Evolutionary conservation across 2,888 invertebrate genomes (phyloP), one percentile per base, ranked within the genome.

Genomic region (Melinaea menophilus): DNA sequence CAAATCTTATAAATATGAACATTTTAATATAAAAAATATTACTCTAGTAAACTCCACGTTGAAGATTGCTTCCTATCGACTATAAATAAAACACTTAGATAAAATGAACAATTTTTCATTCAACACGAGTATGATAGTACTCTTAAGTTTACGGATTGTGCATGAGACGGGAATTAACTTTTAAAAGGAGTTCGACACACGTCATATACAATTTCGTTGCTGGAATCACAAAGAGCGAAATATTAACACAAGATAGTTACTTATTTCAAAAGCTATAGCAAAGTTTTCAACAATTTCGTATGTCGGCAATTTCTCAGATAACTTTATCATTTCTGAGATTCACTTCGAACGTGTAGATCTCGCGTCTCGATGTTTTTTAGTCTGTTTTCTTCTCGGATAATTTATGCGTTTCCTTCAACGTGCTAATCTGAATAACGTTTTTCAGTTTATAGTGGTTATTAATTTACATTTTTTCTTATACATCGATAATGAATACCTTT

Each of bases 131-230:
- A 70, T 72, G 73, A 73, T 73, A 77, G 78, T 82, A 80, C 81
- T 85, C 73, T 72, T 75, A 82, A 86, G 78, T 88, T 88, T 83
- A 78, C 77, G 80, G 81, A 86, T 86, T 84, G 84, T 81, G 82
- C 79, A 81, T 82, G 83, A 85, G 83, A 84, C 79, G 79, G 78
- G 81, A 87, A 88, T 89, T 85, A 87, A 88, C 82, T 88, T 84
- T 75, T 80, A 80, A 85, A 83, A 85, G 85, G 80, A 82, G 84
- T 86, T 87, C 82, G 85, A 82, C 82, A 76, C 74, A 75, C 73
- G 78, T 79, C 82, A 81, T 74, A 80, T 75, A 79, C 75, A 78
- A 78, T 76, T 72, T 76, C 73, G 67, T 70, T 75, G 72, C 72
- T 71, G 76, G 79, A 81, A 84, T 86, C 87, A 87, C 84, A 86